phyloP scores from a whole-genome alignment of 2,888 invertebrate genomes.

The Trichopria drosophilae region DNA sequence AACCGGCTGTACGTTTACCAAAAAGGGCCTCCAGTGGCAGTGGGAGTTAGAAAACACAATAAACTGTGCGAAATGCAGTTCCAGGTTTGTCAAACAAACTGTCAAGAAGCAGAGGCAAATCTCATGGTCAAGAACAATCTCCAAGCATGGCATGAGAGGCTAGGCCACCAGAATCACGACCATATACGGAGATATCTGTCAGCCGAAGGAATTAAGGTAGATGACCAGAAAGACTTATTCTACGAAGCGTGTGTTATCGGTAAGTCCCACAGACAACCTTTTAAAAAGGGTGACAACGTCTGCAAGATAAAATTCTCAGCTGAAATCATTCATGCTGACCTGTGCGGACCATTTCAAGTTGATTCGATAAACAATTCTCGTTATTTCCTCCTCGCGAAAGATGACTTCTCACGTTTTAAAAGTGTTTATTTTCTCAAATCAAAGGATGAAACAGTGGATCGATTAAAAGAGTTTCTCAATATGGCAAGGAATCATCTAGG shows the following conservation, averaged over 20 bases:
- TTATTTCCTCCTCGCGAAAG: constrained; percentile 26
- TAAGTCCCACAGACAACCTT: constrained; percentile 19
- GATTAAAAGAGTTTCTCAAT: too few species aligned
- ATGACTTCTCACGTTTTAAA: constrained; percentile 29
- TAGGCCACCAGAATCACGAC: constrained; percentile 15
- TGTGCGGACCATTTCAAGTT: constrained; percentile 30
- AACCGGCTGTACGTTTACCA: constrained; percentile 15
- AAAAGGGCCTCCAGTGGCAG: constrained; percentile 7
- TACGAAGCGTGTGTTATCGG: constrained; percentile 23
- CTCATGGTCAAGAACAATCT: constrained; percentile 8
- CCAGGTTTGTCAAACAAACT: constrained; percentile 3
- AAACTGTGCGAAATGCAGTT: constrained; percentile 25
- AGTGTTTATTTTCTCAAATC: constrained; percentile 27
- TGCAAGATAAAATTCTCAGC: constrained; percentile 16
- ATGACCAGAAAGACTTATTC: constrained; percentile 13
- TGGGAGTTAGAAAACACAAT: constrained; percentile 19
- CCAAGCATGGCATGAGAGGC: constrained; percentile 20
- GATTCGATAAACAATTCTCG: constrained; percentile 7
- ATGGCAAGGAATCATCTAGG: too few species aligned
- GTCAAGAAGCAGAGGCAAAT: constrained; percentile 7
- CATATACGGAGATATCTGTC: constrained; percentile 15
- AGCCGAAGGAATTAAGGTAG: constrained; percentile 8
- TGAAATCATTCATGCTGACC: constrained; percentile 27
- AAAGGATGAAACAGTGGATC: too few species aligned
- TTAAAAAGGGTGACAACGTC: constrained; percentile 9